Conservation (phyloP, 2,113 vertebrate species). For the Rissa tridactyla region DNA sequence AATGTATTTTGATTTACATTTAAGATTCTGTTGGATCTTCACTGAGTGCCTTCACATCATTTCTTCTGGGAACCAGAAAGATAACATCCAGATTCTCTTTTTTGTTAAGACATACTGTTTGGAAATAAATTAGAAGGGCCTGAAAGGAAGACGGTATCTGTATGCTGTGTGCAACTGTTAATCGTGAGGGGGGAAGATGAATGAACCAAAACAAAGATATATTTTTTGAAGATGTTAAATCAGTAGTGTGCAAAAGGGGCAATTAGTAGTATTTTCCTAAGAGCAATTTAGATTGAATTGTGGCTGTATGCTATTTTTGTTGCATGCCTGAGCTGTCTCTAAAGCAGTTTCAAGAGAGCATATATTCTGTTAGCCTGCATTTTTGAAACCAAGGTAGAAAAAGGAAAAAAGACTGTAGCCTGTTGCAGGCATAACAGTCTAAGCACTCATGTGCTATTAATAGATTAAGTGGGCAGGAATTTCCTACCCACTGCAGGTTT, state of each 20-base stretch:
- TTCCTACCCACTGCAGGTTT: slow-evolving; percentile 38
- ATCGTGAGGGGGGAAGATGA: slow-evolving; percentile 21
- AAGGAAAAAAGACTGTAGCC: slow-evolving; percentile 24
- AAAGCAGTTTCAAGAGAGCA: slow-evolving; percentile 23
- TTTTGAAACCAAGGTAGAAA: slow-evolving; percentile 40
- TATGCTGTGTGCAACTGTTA: neutral
- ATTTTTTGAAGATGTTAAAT: slow-evolving; percentile 50
- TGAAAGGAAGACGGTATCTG: slow-evolving; percentile 11
- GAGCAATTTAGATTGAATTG: slow-evolving; percentile 58
- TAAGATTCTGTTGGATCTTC: slow-evolving; percentile 5
- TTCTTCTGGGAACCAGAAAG: neutral
- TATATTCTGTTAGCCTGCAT: slow-evolving; percentile 22
- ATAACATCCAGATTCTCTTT: neutral
- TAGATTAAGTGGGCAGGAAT: slow-evolving; percentile 44
- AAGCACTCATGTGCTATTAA: slow-evolving; percentile 37
- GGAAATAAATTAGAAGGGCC: slow-evolving; percentile 25
- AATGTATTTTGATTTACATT: neutral
- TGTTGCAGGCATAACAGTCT: slow-evolving; percentile 34
- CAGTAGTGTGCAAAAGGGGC: slow-evolving; percentile 44
- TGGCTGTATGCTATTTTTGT: slow-evolving; percentile 57
- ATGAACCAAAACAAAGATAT: slow-evolving; percentile 53
- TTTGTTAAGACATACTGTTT: neutral
- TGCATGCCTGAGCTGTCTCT: slow-evolving; percentile 33
- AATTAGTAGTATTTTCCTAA: slow-evolving; percentile 66
- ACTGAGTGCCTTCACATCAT: neutral